phyloP scores from a whole-genome alignment of 2,113 vertebrate genomes.

The Symphodus melops region DNA sequence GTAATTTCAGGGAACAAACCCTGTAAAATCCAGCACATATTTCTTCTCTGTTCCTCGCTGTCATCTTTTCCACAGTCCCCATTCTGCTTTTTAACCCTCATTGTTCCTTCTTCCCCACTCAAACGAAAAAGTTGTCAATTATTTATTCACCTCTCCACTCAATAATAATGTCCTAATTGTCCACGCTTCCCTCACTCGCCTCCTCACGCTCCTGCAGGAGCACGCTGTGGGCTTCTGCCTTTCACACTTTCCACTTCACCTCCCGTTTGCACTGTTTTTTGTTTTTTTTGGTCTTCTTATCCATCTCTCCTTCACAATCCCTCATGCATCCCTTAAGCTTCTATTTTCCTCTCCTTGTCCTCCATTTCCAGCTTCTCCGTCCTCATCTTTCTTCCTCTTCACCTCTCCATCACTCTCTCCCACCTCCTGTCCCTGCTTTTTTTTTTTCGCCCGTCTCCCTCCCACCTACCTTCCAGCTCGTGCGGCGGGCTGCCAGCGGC shows the following conservation, averaged over 20 bases:
- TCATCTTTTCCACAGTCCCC: neutral
- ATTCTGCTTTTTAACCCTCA: constrained; percentile 27
- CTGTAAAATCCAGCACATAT: neutral
- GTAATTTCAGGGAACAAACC: neutral
- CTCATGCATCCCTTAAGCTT: neutral
- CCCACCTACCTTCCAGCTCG: constrained; percentile 22
- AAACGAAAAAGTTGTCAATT: constrained; percentile 61
- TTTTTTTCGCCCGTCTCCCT: constrained; percentile 5
- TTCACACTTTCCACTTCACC: constrained; percentile 65
- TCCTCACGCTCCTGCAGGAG: constrained; percentile 32
- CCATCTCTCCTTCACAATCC: constrained; percentile 22
- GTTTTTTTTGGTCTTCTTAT: neutral
- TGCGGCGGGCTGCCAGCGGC: constrained; percentile 34
- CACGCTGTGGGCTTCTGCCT: constrained; percentile 45
- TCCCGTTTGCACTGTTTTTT: constrained; percentile 15
- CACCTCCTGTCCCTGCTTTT: constrained; percentile 18
- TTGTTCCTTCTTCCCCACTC: constrained; percentile 32
- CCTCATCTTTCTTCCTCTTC: constrained; percentile 26
- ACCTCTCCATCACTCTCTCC: constrained; percentile 34
- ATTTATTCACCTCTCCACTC: constrained; percentile 72
- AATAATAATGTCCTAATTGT: constrained; percentile 76
- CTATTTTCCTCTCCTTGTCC: constrained; percentile 9
- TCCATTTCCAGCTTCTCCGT: constrained; percentile 13
- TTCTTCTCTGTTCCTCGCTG: neutral
- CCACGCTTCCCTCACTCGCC: constrained; percentile 37